Evolutionary conservation across 2,888 invertebrate species (phyloP), one percentile per base, ranked within the genome.

Genomic region (Autographa pulchrina): DNA sequence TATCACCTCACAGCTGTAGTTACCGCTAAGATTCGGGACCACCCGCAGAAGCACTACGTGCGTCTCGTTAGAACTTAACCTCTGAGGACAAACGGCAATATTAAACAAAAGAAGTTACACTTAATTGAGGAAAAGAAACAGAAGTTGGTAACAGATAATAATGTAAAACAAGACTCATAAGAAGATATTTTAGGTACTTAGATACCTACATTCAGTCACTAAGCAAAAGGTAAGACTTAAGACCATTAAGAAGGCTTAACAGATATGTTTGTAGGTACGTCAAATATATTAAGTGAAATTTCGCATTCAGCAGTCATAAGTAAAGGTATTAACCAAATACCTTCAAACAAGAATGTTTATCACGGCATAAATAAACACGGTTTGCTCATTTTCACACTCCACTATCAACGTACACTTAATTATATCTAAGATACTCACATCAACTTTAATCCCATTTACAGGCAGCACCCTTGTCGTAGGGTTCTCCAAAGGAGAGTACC

Each of bases 401-500:
- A 59, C 31, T 59, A 59, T 32, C 32, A 59, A 14, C 31, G 20
- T 31, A 25, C 16, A 59, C 31, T 32, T 59, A 56, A 20, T n/a
- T 48, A 60, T 32, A 68, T 54, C 35, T 61, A 56, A 58, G 69
- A 78, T 89, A 98, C 98, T 98, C 92, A 98, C 98, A 96, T 98
- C 98, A 84, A 98, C 97, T 90, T 97, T 96, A 88, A 98, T 97
- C 84, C 98, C 98, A 77, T 96, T 96, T 80, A 97, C 97, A 74
- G 97, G 96, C 90, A 98, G 97, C 81, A 97, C 96, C 93, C 97
- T 98, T 31, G 97, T 97, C 48, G 96, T 96, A 6, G 98, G 97
- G 65, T 93, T 93, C 87, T 98, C 98, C 78, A 97, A 96, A 13
- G 98, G 98, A 14, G 98, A 97, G 91, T 97, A 98, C 85, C 98